Conservation (phyloP, 2,113 vertebrate genomes). For the Ceratotherium simum region DNA sequence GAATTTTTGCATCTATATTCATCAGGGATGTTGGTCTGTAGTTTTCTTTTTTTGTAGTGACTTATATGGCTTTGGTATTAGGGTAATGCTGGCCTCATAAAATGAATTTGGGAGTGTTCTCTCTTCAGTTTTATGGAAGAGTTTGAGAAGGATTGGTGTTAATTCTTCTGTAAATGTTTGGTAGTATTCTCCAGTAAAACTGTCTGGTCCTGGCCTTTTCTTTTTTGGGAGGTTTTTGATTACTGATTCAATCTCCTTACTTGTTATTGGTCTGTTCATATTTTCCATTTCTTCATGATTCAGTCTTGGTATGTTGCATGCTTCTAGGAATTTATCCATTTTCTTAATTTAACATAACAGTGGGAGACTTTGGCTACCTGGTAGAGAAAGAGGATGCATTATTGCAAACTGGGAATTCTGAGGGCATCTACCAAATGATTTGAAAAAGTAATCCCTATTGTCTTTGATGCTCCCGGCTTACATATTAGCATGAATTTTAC, state of each 20-base stretch:
- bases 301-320: background rate
- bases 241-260: background rate
- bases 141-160: background rate
- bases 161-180: background rate
- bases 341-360: background rate
- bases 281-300: background rate
- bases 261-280: background rate
- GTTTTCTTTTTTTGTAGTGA: constrained; percentile 68
- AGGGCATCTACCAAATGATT: background rate
- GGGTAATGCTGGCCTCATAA: background rate
- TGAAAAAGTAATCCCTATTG: background rate
- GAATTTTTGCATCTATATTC: background rate
- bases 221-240: background rate
- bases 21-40: background rate
- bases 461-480: background rate
- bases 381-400: background rate
- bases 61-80: background rate
- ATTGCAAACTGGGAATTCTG: background rate
- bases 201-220: background rate
- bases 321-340: constrained; percentile 6
- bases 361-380: background rate
- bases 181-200: background rate
- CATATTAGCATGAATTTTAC: constrained; percentile 22
- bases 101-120: constrained; percentile 11
- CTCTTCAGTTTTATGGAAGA: background rate